phyloP scores from a whole-genome alignment of 2,113 vertebrate species.

The Columba livia region DNA sequence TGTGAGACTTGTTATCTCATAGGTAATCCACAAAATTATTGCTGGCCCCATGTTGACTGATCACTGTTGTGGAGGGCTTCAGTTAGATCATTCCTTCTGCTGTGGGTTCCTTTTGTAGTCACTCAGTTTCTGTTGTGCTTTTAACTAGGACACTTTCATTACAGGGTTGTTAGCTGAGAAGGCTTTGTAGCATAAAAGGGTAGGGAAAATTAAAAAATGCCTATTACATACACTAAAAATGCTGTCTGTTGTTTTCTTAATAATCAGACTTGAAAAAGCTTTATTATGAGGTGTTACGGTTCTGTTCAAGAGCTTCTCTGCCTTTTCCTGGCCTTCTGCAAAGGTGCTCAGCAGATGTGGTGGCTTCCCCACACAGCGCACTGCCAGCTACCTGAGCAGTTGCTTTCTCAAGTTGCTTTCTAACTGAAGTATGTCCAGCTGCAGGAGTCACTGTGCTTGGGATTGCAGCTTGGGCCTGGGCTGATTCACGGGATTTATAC shows the following conservation, averaged over 20 bases:
- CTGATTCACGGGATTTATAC: not conserved
- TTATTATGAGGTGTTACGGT: not conserved
- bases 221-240: not conserved
- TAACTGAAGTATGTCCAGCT: not conserved
- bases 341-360: not conserved
- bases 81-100: not conserved
- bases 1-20: not conserved
- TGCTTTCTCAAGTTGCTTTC: not conserved
- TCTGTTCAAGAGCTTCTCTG: not conserved
- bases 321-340: not conserved
- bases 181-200: not conserved
- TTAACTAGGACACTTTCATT: not conserved
- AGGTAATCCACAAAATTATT: not conserved
- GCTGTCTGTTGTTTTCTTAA: not conserved
- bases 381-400: not conserved
- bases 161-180: not conserved
- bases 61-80: not conserved
- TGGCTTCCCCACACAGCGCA: accelerated
- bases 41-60: not conserved
- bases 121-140: not conserved
- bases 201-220: not conserved
- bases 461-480: not conserved
- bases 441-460: not conserved
- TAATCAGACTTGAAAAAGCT: not conserved
- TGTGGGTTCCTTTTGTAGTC: not conserved